Conservation (phyloP, 2,797 vertebrate genomes). For the Epinephelus awoara region DNA sequence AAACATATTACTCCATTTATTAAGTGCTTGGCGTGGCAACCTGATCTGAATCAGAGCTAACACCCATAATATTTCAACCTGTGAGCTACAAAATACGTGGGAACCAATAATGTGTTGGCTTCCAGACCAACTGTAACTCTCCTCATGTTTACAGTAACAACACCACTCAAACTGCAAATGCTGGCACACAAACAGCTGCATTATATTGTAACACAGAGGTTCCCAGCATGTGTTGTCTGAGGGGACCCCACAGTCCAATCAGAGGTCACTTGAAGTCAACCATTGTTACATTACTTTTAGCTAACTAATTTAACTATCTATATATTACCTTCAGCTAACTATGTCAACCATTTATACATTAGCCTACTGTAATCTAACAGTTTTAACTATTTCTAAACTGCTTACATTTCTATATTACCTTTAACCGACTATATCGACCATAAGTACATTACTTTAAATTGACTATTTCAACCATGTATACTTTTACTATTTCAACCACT, state of each 20-base stretch:
- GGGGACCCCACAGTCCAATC: not conserved
- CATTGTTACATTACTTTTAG: too few species aligned
- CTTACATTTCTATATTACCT: too few species aligned
- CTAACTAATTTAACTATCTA: not conserved
- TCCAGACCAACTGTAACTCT: conserved; percentile 23
- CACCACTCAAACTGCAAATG: conserved; percentile 38
- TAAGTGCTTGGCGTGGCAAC: conserved; percentile 17
- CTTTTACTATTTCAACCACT: not conserved
- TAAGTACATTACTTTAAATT: not conserved
- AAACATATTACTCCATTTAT: not conserved
- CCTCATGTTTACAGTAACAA: conserved; percentile 67
- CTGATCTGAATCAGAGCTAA: not conserved
- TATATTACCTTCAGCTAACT: too few species aligned
- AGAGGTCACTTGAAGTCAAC: not conserved
- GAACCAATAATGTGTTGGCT: conserved; percentile 33
- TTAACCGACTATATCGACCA: not conserved
- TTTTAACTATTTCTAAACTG: too few species aligned
- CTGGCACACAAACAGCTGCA: conserved; percentile 39
- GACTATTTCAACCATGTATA: not conserved
- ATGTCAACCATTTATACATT: too few species aligned
- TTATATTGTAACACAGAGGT: not conserved
- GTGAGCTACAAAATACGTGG: conserved; percentile 25
- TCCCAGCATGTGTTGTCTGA: conserved; percentile 3
- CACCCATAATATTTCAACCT: conserved; percentile 16
- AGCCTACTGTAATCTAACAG: too few species aligned